A percentile compares a stretch with the other conserved stretches of the same genome.
phyloP scores from a whole-genome alignment of 2,888 invertebrate genomes.

The Cheilosia urbana region DNA sequence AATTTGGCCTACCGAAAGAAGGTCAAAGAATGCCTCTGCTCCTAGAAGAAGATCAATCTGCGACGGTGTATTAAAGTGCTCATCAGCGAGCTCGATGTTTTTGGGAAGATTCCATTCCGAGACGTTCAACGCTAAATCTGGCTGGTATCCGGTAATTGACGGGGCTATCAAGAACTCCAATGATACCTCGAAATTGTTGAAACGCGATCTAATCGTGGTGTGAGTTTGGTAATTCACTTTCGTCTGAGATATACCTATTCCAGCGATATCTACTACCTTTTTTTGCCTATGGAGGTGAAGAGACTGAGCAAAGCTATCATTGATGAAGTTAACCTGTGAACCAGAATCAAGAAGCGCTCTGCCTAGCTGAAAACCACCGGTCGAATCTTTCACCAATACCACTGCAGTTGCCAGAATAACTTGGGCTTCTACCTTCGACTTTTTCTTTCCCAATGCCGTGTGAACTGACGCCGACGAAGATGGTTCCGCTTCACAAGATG shows the following conservation, averaged over 20 bases:
- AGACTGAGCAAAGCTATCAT: background rate
- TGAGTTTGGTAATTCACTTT: background rate
- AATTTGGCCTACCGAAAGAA: no score
- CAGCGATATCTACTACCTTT: background rate
- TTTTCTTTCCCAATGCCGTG: no score
- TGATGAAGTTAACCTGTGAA: background rate
- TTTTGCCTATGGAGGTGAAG: background rate
- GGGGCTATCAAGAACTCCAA: constrained; percentile 1
- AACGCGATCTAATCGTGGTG: background rate
- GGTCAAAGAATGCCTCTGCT: no score
- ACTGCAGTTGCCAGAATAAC: background rate
- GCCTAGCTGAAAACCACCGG: background rate
- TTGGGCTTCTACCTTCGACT: no score
- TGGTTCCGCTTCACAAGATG: no score
- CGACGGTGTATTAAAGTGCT: background rate
- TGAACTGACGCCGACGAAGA: background rate
- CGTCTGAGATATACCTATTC: background rate
- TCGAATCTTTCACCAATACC: background rate
- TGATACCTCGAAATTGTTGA: background rate
- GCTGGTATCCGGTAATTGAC: constrained; percentile 12
- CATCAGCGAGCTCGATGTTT: background rate
- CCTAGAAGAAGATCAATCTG: no score
- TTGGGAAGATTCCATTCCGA: background rate
- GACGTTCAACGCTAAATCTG: background rate
- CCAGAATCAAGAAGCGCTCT: background rate